phyloP scores from a whole-genome alignment of 1,140 invertebrate genomes.

The Holcopasites calliopsidis region DNA sequence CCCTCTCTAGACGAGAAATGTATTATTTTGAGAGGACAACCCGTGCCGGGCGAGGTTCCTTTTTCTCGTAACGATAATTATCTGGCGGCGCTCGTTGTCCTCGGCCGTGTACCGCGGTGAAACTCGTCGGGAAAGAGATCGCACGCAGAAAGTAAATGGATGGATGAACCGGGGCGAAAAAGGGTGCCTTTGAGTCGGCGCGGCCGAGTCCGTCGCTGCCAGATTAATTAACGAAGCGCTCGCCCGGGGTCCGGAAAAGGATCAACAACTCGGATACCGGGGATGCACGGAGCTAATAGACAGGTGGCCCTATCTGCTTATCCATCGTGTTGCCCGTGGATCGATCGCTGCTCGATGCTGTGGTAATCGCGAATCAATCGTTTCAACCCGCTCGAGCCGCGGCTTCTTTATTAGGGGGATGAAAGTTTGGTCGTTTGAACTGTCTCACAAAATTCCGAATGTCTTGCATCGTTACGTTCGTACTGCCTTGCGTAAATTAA shows the following conservation, averaged over 20 bases:
- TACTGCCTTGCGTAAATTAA: no score
- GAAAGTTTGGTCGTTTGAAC: background rate
- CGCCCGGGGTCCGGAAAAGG: conserved; percentile 69
- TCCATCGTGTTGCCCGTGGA: conserved; percentile 45
- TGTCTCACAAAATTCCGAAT: background rate
- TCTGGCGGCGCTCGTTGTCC: conserved; percentile 30
- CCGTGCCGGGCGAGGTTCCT: no score
- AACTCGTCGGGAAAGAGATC: conserved; percentile 39
- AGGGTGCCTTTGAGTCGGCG: conserved; percentile 73
- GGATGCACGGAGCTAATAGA: conserved; percentile 64
- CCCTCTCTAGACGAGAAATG: no score
- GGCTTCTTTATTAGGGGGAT: background rate
- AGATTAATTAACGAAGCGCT: conserved; percentile 78
- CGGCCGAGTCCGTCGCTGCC: conserved; percentile 68
- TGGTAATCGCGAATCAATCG: conserved; percentile 52
- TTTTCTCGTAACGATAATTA: conserved; percentile 38
- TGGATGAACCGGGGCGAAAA: conserved; percentile 72
- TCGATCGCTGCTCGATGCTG: conserved; percentile 33
- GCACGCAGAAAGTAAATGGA: conserved; percentile 65
- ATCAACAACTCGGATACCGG: conserved; percentile 70
- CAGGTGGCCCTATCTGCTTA: conserved; percentile 58
- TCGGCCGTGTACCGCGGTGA: conserved; percentile 16
- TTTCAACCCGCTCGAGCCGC: background rate
- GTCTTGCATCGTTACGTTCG: no score
- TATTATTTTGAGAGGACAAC: no score